A percentile compares a stretch with the other conserved stretches of the same genome.
Conservation (phyloP, 1,140 invertebrate species). For the Drosophila tsacasi region DNA sequence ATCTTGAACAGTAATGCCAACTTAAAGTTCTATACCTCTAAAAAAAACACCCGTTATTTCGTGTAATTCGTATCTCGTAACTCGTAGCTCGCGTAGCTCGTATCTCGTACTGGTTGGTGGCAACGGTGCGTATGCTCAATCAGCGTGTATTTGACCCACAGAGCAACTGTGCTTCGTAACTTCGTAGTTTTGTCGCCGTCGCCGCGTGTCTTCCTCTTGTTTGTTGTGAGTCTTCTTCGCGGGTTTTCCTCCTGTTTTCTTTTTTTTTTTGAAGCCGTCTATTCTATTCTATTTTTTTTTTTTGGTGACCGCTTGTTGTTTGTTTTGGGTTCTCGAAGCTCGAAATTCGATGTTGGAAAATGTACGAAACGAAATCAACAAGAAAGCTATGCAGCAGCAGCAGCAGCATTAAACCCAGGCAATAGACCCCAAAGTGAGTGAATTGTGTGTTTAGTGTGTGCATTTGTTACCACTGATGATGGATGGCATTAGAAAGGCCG, state of each 20-base stretch:
- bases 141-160: slow-evolving; percentile 57
- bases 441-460: slow-evolving; percentile 6
- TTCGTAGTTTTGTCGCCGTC: neutral
- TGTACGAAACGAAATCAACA: slow-evolving; percentile 32
- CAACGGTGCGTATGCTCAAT: slow-evolving; percentile 37
- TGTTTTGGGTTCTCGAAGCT: slow-evolving; percentile 26
- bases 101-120: neutral
- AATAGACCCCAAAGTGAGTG: slow-evolving; percentile 25
- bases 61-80: neutral
- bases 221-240: slow-evolving; percentile 57
- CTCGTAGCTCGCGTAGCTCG: too few species aligned
- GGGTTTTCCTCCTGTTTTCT: slow-evolving; percentile 1
- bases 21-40: too few species aligned
- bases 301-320: slow-evolving; percentile 19
- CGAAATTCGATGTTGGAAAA: slow-evolving; percentile 8
- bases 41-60: too few species aligned
- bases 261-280: slow-evolving; percentile 1
- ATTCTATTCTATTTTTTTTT: slow-evolving; percentile 24
- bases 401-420: slow-evolving; percentile 6
- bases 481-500: slow-evolving; percentile 22
- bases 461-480: slow-evolving; percentile 27
- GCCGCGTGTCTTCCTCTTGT: slow-evolving; percentile 39
- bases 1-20: too few species aligned
- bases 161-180: slow-evolving; percentile 35
- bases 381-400: slow-evolving; percentile 3